Percentiles rank a stretch among this genome's conserved stretches.
phyloP scores from a whole-genome alignment of 2,797 vertebrate species.

The Anguilla pacifica region DNA sequence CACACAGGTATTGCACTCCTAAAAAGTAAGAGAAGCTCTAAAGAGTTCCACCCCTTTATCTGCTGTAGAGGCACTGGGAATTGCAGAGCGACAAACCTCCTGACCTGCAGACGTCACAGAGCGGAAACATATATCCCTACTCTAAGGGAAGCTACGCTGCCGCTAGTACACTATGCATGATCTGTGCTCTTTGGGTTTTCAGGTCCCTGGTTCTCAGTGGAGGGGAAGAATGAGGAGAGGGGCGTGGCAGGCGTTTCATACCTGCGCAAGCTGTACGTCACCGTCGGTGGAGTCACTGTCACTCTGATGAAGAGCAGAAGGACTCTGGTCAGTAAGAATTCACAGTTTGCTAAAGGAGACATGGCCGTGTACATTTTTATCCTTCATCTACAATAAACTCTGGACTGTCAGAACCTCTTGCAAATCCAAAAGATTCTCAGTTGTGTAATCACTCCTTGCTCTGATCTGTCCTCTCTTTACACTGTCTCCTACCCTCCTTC shows the following conservation, averaged over 20 bases:
- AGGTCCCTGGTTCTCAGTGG: constrained; percentile 81
- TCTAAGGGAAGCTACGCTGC: too few species aligned
- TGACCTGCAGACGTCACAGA: too few species aligned
- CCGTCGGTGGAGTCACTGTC: constrained; percentile 66
- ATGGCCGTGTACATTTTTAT: neutral
- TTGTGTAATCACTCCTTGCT: neutral
- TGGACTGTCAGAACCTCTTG: neutral
- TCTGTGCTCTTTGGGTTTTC: constrained; percentile 23
- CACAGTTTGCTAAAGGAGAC: neutral
- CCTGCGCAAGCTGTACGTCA: constrained; percentile 74
- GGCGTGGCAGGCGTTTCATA: constrained; percentile 68
- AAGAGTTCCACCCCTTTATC: too few species aligned
- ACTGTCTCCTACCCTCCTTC: neutral
- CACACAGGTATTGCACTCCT: too few species aligned
- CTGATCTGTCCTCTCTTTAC: neutral
- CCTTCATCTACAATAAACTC: neutral
- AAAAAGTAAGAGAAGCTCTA: too few species aligned
- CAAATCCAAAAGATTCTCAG: neutral
- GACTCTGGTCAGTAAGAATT: constrained; percentile 66
- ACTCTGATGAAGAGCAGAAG: constrained; percentile 72
- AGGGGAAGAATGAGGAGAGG: constrained; percentile 74
- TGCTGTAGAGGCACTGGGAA: too few species aligned
- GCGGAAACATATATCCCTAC: constrained; percentile 55
- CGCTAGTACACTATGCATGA: neutral
- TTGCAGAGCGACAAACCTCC: too few species aligned